These are phyloP conservation scores for Epinephelus fuscoguttatus DNA, from an alignment of 2,113 vertebrate genomes.

Conservation along the genomic window DNA sequence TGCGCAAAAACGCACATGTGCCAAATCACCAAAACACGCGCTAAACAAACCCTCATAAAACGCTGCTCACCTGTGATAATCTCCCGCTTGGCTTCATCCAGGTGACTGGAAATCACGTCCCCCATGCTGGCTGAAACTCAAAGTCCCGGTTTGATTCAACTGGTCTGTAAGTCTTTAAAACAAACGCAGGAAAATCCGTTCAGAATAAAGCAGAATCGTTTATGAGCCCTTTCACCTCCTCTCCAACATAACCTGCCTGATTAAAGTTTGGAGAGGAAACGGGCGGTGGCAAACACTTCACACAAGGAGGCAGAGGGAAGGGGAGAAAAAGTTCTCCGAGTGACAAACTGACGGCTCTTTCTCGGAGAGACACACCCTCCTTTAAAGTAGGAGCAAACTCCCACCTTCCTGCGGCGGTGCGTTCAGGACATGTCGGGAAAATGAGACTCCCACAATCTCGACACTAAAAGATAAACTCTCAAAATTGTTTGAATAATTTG, in stretches of 20 bases:
- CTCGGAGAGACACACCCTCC: conserved; percentile 65
- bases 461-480: too few relatives aligned
- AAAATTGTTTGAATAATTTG: too few relatives aligned
- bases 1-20: conserved; percentile 21
- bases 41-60: background rate
- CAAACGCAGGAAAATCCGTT: background rate
- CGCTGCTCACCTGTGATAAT: conserved; percentile 89
- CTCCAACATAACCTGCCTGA: background rate
- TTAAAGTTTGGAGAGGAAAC: background rate
- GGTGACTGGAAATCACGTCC: conserved; percentile 93
- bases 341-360: conserved; percentile 1
- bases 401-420: conserved; percentile 44
- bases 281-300: background rate
- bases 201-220: background rate
- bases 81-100: conserved; percentile 92
- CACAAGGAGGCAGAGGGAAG: too few relatives aligned
- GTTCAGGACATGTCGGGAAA: conserved; percentile 6
- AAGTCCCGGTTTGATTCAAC: conserved; percentile 9
- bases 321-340: background rate
- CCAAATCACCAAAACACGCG: background rate
- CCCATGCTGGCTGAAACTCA: conserved; percentile 84
- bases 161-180: background rate
- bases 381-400: conserved; percentile 18
- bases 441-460: too few relatives aligned
- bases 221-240: rapidly evolving